Percentiles rank a stretch among this genome's conserved stretches.
These are phyloP conservation scores for Rhodeus uyekii DNA, from an alignment of 2,797 vertebrate genomes.

Conservation along the genomic window DNA sequence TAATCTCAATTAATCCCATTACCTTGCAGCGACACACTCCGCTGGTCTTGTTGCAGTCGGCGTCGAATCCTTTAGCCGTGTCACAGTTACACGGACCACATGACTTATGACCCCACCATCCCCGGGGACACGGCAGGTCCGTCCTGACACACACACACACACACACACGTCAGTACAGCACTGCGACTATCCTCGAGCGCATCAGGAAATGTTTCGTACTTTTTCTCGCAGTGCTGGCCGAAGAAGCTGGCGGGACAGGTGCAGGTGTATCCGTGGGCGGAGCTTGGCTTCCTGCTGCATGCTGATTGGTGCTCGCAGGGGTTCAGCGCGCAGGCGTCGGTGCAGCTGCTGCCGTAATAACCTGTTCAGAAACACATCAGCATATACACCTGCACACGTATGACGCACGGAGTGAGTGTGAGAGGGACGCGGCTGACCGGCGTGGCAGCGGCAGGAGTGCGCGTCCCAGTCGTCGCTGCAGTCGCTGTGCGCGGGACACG, in stretches of 20 bases:
- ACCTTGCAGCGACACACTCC: constrained; percentile 96
- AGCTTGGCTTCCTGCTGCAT: constrained; percentile 80
- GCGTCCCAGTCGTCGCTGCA: constrained; percentile 91
- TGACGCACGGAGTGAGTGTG: too few species aligned
- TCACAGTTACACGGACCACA: constrained; percentile 93
- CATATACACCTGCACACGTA: background rate
- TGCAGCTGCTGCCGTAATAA: constrained; percentile 88
- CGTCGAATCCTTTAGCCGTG: constrained; percentile 86
- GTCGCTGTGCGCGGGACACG: constrained; percentile 88
- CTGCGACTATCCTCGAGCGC: accelerated
- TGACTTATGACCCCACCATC: constrained; percentile 95
- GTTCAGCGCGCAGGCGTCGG: constrained; percentile 86
- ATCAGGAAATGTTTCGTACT: constrained; percentile 65
- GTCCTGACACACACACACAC: constrained; percentile 70
- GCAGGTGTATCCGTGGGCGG: constrained; percentile 83
- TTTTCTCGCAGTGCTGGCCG: constrained; percentile 92
- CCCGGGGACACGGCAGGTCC: constrained; percentile 88
- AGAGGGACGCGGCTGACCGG: constrained; percentile 71
- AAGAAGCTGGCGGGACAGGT: constrained; percentile 88
- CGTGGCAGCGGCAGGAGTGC: constrained; percentile 87
- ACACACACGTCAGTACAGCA: background rate
- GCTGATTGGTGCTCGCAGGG: constrained; percentile 87
- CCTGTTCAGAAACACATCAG: constrained; percentile 68
- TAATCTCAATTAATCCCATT: too few species aligned
- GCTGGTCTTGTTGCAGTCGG: constrained; percentile 93